Evolutionary conservation across 2,888 invertebrate genomes (phyloP).

Genomic region (Conus canariensis): DNA sequence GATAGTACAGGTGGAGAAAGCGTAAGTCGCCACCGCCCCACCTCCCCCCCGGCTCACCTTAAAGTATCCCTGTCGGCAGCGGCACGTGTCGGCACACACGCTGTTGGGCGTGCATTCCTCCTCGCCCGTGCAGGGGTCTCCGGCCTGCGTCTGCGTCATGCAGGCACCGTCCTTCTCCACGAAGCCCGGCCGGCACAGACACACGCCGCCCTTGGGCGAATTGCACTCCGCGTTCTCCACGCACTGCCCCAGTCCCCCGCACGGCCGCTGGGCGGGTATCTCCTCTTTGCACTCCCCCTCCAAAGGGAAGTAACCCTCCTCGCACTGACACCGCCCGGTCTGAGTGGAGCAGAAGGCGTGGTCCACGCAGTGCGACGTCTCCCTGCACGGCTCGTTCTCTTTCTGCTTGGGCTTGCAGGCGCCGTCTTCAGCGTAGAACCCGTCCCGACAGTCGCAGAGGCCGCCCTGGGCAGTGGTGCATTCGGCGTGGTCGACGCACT

Average conservation of each 20-base stretch:
- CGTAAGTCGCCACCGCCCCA: no score
- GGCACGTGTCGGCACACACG: slow-evolving; percentile 34
- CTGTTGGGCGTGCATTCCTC: slow-evolving; percentile 43
- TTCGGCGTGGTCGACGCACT: slow-evolving; percentile 44
- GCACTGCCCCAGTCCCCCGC: slow-evolving; percentile 36
- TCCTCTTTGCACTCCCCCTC: slow-evolving; percentile 35
- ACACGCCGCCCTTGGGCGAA: slow-evolving; percentile 39
- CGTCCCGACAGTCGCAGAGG: slow-evolving; percentile 41
- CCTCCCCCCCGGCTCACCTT: slow-evolving; percentile 14
- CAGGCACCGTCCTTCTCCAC: slow-evolving; percentile 42
- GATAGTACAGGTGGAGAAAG: no score
- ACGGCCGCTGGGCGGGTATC: slow-evolving; percentile 14
- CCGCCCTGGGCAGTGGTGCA: slow-evolving; percentile 40
- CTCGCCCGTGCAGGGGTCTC: slow-evolving; percentile 39
- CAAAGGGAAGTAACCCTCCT: slow-evolving; percentile 37
- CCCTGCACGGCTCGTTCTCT: slow-evolving; percentile 35
- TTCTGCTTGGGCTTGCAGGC: slow-evolving; percentile 35
- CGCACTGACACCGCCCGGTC: slow-evolving; percentile 36
- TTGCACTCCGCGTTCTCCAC: slow-evolving; percentile 39
- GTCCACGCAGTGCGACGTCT: slow-evolving; percentile 43
- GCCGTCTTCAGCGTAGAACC: slow-evolving; percentile 38
- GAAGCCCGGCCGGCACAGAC: slow-evolving; percentile 41
- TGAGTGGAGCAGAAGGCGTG: slow-evolving; percentile 35
- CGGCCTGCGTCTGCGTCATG: slow-evolving; percentile 29
- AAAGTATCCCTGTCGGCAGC: slow-evolving; percentile 28